Base-by-base conservation (phyloP, 2,888 invertebrate species). In the Tanytarsus gracilentus region DNA sequence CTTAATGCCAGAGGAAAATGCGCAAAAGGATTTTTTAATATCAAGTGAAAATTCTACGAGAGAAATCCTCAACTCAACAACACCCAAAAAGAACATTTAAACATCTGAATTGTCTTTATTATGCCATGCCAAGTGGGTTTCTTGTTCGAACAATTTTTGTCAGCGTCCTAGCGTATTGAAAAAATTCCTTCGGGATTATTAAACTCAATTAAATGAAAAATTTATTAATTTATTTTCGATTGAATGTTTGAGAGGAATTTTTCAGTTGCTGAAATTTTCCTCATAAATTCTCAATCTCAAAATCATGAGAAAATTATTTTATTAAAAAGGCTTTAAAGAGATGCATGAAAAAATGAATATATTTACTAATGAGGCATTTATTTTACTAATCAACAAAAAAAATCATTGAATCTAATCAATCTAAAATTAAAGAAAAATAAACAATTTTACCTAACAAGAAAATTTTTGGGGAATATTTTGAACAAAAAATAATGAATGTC, bases 391-490 rank as follows among this genome's bases (percentile, higher is more conserved):
- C 40, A 26, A 58, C 39, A 26, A 23, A n/a, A n/a, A n/a, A n/a
- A n/a, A n/a, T n/a, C n/a, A n/a, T n/a, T n/a, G n/a, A n/a, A n/a
- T n/a, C n/a, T n/a, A n/a, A 39, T 40, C 25, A 44, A 44, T 44
- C 21, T 16, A 16, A 25, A 49, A 23, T 14, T 48, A 48, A 44
- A 4, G 23, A 23, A 44, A 21, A 48, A 27, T 11, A 44, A 18
- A 16, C 9, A 11, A 5, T 9, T 33, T 9, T n/a, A 33, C n/a
- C 33, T 4, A n/a, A 4, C 18, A 40, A 40, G 2, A 48, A 48
- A 58, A 58, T 58, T 58, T 58, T 58, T 58, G 58, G 58, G 58
- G 58, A 58, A 58, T 58, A 58, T 58, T 58, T 58, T 58, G 58
- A 58, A 58, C 58, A 58, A 48, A 53, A 44, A 56, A 48, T 29